phyloP scores from a whole-genome alignment of 2,797 vertebrate genomes.

The Discoglossus pictus region DNA sequence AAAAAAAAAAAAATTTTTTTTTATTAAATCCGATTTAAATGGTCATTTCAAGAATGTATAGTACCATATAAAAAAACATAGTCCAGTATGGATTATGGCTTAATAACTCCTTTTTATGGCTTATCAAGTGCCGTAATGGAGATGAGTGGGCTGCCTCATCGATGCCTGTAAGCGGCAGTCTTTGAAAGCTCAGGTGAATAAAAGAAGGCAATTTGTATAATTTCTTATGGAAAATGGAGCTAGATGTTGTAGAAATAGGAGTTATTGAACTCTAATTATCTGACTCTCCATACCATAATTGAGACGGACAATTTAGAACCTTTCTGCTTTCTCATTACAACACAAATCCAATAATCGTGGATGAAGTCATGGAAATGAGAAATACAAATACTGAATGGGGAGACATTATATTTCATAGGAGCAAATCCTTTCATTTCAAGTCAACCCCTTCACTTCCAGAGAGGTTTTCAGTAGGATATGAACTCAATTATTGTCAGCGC shows the following conservation, averaged over 20 bases:
- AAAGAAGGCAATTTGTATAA: conserved; percentile 29
- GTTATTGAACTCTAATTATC: conserved; percentile 44
- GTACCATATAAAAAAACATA: too few species aligned
- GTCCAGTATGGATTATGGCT: neutral
- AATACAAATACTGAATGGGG: neutral
- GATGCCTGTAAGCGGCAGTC: too few species aligned
- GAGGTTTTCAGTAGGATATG: neutral
- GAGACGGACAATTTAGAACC: conserved; percentile 35
- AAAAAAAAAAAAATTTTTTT: too few species aligned
- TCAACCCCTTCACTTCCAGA: conserved; percentile 13
- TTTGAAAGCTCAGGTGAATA: neutral
- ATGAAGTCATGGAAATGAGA: conserved; percentile 30
- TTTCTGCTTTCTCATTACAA: conserved; percentile 38
- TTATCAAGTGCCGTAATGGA: too few species aligned
- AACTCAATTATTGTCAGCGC: too few species aligned
- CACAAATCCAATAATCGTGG: conserved; percentile 43
- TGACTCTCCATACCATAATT: conserved; percentile 31
- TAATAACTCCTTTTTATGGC: too few species aligned
- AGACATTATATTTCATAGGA: conserved; percentile 16
- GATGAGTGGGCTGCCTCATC: too few species aligned
- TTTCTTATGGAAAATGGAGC: conserved; percentile 34
- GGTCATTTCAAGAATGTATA: too few species aligned
- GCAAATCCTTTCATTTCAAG: conserved; percentile 11
- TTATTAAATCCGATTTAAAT: too few species aligned
- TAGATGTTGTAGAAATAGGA: conserved; percentile 31